A percentile compares a stretch with the other conserved stretches of the same genome.
These are phyloP conservation scores for Drosophila diplacantha DNA, from an alignment of 2,888 invertebrate genomes.

Conservation along the genomic window DNA sequence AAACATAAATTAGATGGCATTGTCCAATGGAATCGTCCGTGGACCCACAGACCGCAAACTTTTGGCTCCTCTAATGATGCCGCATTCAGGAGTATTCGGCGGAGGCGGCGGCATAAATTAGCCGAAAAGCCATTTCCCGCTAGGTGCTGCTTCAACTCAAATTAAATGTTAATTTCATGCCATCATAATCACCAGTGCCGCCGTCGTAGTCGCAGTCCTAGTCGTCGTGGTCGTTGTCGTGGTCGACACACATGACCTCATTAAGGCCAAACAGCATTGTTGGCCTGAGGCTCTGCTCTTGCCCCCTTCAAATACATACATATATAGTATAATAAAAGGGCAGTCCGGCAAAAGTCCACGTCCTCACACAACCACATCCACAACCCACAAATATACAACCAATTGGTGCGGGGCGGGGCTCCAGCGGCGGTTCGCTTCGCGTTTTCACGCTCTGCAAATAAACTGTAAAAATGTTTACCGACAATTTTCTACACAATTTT, in stretches of 20 bases:
- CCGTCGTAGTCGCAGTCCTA: slow-evolving; percentile 1
- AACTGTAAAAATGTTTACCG: slow-evolving; percentile 73
- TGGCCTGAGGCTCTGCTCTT: slow-evolving; percentile 17
- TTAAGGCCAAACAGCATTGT: slow-evolving; percentile 62
- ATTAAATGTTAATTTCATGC: slow-evolving; percentile 73
- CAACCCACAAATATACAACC: slow-evolving; percentile 36
- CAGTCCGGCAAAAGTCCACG: slow-evolving; percentile 30
- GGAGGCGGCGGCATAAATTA: slow-evolving; percentile 62
- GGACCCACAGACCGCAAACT: slow-evolving; percentile 59
- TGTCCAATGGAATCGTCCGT: slow-evolving; percentile 56
- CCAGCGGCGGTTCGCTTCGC: slow-evolving; percentile 15
- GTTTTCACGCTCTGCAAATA: slow-evolving; percentile 60
- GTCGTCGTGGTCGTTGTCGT: slow-evolving; percentile 22
- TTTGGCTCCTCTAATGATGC: slow-evolving; percentile 64
- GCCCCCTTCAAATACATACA: slow-evolving; percentile 3
- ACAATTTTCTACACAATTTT: slow-evolving; percentile 73
- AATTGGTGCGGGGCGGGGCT: slow-evolving; percentile 36
- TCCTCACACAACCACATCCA: slow-evolving; percentile 13
- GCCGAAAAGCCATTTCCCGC: slow-evolving; percentile 53
- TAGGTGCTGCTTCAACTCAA: slow-evolving; percentile 65
- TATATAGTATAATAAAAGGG: slow-evolving; percentile 37
- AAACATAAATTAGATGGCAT: slow-evolving; percentile 72
- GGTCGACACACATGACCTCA: slow-evolving; percentile 64
- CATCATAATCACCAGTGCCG: slow-evolving; percentile 66
- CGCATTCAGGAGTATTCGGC: slow-evolving; percentile 59